Percentiles rank a stretch among this genome's conserved stretches.
Evolutionary conservation across 2,797 vertebrate genomes (phyloP).

Genomic region (Dicrostonyx torquatus): DNA sequence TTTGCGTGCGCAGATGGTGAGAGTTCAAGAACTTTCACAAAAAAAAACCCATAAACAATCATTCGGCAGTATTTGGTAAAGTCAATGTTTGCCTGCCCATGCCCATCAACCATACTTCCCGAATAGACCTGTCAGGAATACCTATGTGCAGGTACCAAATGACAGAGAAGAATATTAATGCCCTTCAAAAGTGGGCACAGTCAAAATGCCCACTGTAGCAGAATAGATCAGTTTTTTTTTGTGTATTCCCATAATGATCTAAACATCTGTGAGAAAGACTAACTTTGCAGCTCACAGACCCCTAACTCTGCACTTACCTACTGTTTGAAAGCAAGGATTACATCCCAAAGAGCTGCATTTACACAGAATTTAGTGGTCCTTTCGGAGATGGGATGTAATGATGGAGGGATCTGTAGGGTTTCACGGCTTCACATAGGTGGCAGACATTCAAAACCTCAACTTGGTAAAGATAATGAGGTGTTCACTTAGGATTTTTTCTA

Average conservation of each 20-base stretch:
- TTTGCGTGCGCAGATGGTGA: not conserved
- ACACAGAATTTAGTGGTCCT: not conserved
- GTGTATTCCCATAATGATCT: not conserved
- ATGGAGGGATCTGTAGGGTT: not conserved
- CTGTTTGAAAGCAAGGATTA: not conserved
- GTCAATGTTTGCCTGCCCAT: accelerated
- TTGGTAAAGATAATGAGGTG: not conserved
- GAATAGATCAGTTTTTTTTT: not conserved
- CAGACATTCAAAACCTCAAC: not conserved
- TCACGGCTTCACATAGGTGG: not conserved
- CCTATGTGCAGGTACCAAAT: not conserved
- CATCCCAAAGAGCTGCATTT: not conserved
- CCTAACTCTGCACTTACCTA: not conserved
- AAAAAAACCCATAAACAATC: not conserved
- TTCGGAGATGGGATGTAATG: not conserved
- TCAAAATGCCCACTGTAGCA: not conserved
- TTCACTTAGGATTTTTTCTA: not conserved
- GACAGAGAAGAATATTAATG: not conserved
- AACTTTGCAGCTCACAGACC: not conserved
- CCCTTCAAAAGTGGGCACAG: not conserved
- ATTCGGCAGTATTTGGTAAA: not conserved
- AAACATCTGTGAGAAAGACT: not conserved
- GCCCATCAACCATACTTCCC: not conserved
- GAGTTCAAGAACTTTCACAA: not conserved
- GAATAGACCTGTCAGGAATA: not conserved